Percentiles rank a stretch among this genome's conserved stretches.
Evolutionary conservation across 2,888 invertebrate genomes (phyloP).

Genomic region (Heliconius erato): DNA sequence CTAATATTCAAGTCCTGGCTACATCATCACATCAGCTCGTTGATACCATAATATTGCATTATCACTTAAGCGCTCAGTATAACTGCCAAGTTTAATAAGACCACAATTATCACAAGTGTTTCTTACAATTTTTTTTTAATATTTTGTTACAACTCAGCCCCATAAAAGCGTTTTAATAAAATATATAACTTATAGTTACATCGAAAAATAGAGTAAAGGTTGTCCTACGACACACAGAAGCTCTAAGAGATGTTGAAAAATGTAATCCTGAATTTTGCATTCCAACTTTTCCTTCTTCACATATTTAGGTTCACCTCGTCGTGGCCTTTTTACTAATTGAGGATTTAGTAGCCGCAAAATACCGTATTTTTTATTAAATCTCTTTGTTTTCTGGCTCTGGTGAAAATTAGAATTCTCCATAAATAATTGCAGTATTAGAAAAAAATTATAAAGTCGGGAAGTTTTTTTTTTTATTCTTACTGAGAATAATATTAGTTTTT

Average conservation of each 20-base stretch:
- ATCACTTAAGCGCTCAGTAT: no score
- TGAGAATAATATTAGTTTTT: background rate
- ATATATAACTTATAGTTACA: background rate
- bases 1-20: no score
- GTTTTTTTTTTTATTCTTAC: background rate
- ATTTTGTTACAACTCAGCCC: no score
- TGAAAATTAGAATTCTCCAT: slow-evolving; percentile 3
- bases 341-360: slow-evolving; percentile 18
- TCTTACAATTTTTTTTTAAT: no score
- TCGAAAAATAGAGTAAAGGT: background rate
- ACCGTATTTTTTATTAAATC: slow-evolving; percentile 21
- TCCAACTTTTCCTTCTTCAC: slow-evolving; percentile 20
- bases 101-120: no score
- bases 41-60: no score
- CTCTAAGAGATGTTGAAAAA: slow-evolving; percentile 5
- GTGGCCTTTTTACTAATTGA: slow-evolving; percentile 28
- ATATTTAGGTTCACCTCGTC: slow-evolving; percentile 19
- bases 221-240: background rate
- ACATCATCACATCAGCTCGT: no score
- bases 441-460: background rate
- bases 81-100: no score
- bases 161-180: no score
- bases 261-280: slow-evolving; percentile 10
- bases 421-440: background rate
- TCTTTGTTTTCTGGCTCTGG: slow-evolving; percentile 16